Base-by-base conservation (phyloP, 2,888 invertebrate species). In the Philereme vetulata region DNA sequence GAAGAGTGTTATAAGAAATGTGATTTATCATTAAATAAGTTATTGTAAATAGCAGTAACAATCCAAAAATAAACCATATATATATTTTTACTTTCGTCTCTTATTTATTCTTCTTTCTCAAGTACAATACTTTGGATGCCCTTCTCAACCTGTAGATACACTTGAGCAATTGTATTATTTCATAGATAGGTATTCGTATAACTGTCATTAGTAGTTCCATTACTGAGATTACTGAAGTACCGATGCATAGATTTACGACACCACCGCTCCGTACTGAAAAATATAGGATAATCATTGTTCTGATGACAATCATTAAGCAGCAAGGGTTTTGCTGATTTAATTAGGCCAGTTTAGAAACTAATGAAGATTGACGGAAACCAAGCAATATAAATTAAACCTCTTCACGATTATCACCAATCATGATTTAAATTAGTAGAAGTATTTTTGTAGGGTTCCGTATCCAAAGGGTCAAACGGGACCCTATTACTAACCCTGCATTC, bases 221-320 rank as follows among this genome's bases (percentile, higher is more conserved):
- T 51, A 86, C 64, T 9, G 91, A 90, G 63, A 90, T 86, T 0
- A 90, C 72, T 33, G 91, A 92, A 47, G 85, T 77, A 4, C 91
- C 91, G 56, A 88, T 79, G 65, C 89, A 90, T 43, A 90, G 69
- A 67, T 91, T 91, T 11, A 90, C 71, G 0, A 86, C 84, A 8
- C 90, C 88, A 8, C 89, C 90, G 51, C 83, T 82, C 67, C 82
- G 77, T 47, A 92, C 91, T 92, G 84, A 56, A 86, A 21, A 38
- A 21, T 21, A 21, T 21, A 21, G 21, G 1, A 1, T 21, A 21
- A 21, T 21, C 1, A 21, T 21, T 21, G 1, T 21, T 21, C 21
- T 21, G 21, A 21, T 21, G 21, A 21, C 21, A 21, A 21, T 21
- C 21, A 21, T 21, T n/a, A n/a, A n/a, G n/a, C 21, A 1, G 21